Percentiles rank a stretch among this genome's conserved stretches.
Conservation (phyloP, 2,113 vertebrate genomes). For the Prochilodus magdalenae region DNA sequence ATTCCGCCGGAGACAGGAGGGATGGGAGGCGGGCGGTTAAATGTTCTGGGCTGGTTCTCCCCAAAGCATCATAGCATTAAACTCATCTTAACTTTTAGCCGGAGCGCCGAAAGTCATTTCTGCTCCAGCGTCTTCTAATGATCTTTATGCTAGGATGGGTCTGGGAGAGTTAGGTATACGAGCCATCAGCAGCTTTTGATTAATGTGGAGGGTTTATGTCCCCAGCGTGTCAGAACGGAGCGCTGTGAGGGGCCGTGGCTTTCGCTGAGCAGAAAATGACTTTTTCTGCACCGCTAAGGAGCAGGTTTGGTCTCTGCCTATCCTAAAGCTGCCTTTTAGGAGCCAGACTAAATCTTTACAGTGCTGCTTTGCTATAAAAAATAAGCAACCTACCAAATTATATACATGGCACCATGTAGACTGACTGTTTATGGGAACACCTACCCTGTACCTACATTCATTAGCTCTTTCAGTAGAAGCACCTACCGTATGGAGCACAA, state of each 20-base stretch:
- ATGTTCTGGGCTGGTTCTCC: conserved; percentile 1
- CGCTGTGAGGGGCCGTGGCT: conserved; percentile 2
- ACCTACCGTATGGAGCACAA: no score
- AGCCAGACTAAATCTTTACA: not conserved
- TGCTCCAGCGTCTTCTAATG: not conserved
- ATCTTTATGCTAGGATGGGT: conserved; percentile 33
- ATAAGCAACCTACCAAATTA: not conserved
- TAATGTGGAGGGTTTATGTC: conserved; percentile 40
- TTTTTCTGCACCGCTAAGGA: conserved; percentile 31
- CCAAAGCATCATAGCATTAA: not conserved
- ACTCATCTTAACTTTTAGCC: conserved; percentile 22
- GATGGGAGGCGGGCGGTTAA: not conserved
- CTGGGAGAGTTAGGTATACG: conserved; percentile 16
- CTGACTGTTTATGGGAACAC: not conserved
- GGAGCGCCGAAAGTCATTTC: conserved; percentile 7
- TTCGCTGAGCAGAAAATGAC: conserved; percentile 37
- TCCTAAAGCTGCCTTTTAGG: conserved; percentile 8
- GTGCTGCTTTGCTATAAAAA: not conserved
- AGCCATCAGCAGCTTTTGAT: conserved; percentile 26
- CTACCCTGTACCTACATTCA: not conserved
- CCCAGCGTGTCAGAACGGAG: not conserved
- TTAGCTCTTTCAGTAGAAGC: not conserved
- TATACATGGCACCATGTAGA: no score
- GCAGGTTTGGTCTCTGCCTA: conserved; percentile 13
- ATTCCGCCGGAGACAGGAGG: not conserved